Base-by-base conservation (phyloP, 2,797 vertebrate species). In the Coendou prehensilis region DNA sequence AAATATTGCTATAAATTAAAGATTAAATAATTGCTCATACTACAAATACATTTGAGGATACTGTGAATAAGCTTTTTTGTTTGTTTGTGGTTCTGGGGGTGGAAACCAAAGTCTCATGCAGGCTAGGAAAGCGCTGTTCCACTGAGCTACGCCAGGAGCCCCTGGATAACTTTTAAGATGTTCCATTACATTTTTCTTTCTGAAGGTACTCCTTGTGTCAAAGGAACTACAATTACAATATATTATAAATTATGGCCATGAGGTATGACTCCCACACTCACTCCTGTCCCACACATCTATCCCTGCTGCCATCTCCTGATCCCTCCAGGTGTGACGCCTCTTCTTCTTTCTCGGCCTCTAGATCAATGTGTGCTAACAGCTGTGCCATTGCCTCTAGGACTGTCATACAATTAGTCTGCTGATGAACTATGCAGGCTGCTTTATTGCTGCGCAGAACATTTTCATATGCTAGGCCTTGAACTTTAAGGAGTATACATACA, bases 381-480 rank as follows among this genome's bases (percentile, higher is more conserved):
- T 97, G 94, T 94, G 95, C 57, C n/a, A 2, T 45, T 59, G 97
- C 96, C 95, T 87, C 95, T 52, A 95, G 96, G 94, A 91, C 88
- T 96, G 95, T 92, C 93, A 89, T 0, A 96, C 90, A 94, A 89
- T 96, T 88, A 94, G 89, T 94, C 88, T 87, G 79, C 67, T 89
- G 94, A 97, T 95, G 97, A 96, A 87, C 97, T 95, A 61, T 56
- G 91, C 91, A 91, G 91, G 83, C n/a, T 52, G 45, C 59, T 93
- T 96, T 95, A 95, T 89, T 89, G 94, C 92, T 81, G 37, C 33
- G 76, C 87, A 87, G 96, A 89, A 92, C 69, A 89, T 85, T 92
- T 96, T 95, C 92, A 81, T 56, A 83, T 9, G 88, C 20, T 63
- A 96, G 79, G 93, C 88, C 93, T 97, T 97, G 97, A 97, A 93